Conservation (phyloP, 2,888 invertebrate genomes). For the Synanthedon formicaeformis region DNA sequence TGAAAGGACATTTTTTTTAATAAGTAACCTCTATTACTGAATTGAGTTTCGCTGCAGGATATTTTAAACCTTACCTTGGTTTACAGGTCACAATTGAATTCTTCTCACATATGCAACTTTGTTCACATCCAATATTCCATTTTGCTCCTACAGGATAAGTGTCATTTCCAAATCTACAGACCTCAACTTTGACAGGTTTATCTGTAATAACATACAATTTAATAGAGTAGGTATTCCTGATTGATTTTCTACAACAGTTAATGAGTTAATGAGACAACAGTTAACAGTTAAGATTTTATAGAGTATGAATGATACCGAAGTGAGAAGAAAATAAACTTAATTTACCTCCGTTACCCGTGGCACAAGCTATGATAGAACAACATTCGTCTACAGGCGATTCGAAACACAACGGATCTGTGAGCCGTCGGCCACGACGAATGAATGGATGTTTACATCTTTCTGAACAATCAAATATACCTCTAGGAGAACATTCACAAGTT, state of each 20-base stretch:
- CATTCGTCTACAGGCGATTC: constrained; percentile 78
- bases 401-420: constrained; percentile 78
- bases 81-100: constrained; percentile 80
- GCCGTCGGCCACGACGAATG: constrained; percentile 75
- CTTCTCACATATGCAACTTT: constrained; percentile 80
- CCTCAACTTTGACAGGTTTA: constrained; percentile 34
- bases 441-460: constrained; percentile 78
- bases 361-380: constrained; percentile 78
- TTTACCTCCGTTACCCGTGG: constrained; percentile 60
- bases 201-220: constrained; percentile 25
- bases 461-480: constrained; percentile 79
- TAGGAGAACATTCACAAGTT: constrained; percentile 76
- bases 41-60: no score
- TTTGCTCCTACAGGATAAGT: constrained; percentile 79
- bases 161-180: constrained; percentile 75
- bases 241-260: no score
- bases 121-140: constrained; percentile 84
- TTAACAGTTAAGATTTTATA: no score
- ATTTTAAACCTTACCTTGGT: constrained; percentile 61
- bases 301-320: no score
- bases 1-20: constrained; percentile 17
- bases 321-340: no score
- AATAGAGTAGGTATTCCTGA: not conserved
- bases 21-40: not conserved
- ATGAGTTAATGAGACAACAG: no score